Evolutionary conservation across 2,888 invertebrate species (phyloP).

Genomic region (Drosophila sordidapex): DNA sequence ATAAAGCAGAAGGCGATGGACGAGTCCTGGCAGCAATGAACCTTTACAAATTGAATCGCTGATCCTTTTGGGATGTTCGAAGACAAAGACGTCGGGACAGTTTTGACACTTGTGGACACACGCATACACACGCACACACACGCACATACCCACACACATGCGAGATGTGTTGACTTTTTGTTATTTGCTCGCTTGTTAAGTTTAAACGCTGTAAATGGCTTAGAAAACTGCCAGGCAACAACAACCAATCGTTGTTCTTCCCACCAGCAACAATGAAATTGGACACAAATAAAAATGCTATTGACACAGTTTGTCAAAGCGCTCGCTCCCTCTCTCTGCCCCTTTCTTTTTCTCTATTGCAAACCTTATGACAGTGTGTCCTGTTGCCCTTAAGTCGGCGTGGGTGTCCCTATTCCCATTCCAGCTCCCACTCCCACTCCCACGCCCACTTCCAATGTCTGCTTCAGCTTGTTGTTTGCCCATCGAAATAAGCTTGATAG

Average conservation of each 20-base stretch:
- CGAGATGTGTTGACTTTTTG: slow-evolving; percentile 65
- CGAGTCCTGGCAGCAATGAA: slow-evolving; percentile 63
- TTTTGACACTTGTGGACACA: slow-evolving; percentile 68
- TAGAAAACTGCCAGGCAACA: slow-evolving; percentile 71
- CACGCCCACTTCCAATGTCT: not conserved
- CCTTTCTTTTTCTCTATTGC: not conserved
- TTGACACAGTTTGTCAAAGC: slow-evolving; percentile 82
- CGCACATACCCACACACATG: slow-evolving; percentile 7
- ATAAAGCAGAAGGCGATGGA: slow-evolving; percentile 41
- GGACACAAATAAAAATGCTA: slow-evolving; percentile 81
- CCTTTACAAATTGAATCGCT: slow-evolving; percentile 81
- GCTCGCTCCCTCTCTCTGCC: slow-evolving; percentile 2
- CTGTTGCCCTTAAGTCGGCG: slow-evolving; percentile 10
- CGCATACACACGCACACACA: slow-evolving; percentile 7
- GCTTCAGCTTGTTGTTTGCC: slow-evolving; percentile 50
- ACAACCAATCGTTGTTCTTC: slow-evolving; percentile 30
- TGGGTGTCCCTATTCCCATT: slow-evolving; percentile 4
- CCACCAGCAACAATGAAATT: slow-evolving; percentile 70
- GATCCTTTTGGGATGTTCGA: slow-evolving; percentile 74
- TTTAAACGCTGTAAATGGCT: slow-evolving; percentile 83
- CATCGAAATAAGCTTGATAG: slow-evolving; percentile 79
- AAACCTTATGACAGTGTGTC: slow-evolving; percentile 19
- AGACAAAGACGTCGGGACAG: slow-evolving; percentile 48
- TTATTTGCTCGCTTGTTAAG: slow-evolving; percentile 79
- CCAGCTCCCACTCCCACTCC: not conserved